Evolutionary conservation across 2,888 invertebrate genomes (phyloP), one percentile per base, ranked within the genome.

Genomic region (Taphrorychus bicolor): DNA sequence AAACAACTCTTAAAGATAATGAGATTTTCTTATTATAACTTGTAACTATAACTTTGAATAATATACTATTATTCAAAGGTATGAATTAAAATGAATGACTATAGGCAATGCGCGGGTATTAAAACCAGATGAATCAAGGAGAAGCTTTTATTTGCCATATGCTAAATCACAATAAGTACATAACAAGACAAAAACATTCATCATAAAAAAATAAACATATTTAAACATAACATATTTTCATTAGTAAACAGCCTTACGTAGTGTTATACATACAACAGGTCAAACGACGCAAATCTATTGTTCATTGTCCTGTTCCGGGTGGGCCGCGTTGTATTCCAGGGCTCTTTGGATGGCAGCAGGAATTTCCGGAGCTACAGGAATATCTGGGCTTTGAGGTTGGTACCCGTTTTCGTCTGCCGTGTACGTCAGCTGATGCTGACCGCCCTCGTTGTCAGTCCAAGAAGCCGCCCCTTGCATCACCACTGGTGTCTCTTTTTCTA

Each of bases 271-370:
- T 54, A 17, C 18, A 5, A 14, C 5, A 32, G 32, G 23, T 54
- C 5, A 54, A 54, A 16, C 5, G 16, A 2, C 16, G 32, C 17
- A 48, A 19, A 57, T 59, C 16, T 56, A 53, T 78, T 75, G 82
- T 59, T 69, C 59, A 7, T 52, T 80, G 21, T 70, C 66, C 78
- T 76, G 22, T 79, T 78, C 53, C 75, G 78, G 2, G 85, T 69
- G 69, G 11, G 71, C 85, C 2, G 85, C 86, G 18, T 87, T 78
- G 59, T 85, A 85, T 41, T 81, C 80, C 4, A 88, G 78, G 0
- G 87, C 84, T 17, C 84, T 84, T 14, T 84, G 82, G 23, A 88
- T 87, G 0, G 83, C 85, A 2, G 83, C 84, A 5, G 88, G 88
- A 14, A 86, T 82, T 3, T 85, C 84, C 0, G 74, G 75, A 23